These are phyloP conservation scores for Sinohyriopsis cumingii DNA, from an alignment of 2,888 invertebrate species.

Conservation along the genomic window DNA sequence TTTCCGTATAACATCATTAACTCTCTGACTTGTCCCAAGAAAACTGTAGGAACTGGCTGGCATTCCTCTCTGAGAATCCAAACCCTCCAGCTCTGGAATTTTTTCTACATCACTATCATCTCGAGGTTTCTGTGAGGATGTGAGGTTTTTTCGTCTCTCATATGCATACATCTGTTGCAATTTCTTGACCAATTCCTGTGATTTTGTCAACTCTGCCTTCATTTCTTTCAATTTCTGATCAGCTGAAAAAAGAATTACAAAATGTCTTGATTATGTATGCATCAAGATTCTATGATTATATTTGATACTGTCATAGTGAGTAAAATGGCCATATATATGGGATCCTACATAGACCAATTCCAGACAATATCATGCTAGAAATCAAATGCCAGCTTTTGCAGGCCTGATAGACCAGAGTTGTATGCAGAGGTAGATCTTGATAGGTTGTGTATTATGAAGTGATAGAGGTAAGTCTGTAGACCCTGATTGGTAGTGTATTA, in stretches of 20 bases:
- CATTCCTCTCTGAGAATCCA: constrained; percentile 3
- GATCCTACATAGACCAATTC: too few species aligned
- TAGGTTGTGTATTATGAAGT: too few species aligned
- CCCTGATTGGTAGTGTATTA: too few species aligned
- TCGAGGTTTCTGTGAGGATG: constrained; percentile 24
- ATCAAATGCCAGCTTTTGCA: too few species aligned
- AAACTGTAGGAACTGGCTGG: constrained; percentile 39
- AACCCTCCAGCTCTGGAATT: constrained; percentile 8
- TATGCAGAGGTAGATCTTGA: too few species aligned
- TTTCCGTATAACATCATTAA: constrained; percentile 60
- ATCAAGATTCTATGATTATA: too few species aligned
- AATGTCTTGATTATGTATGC: too few species aligned
- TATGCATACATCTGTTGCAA: constrained; percentile 55
- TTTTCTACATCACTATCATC: constrained; percentile 19
- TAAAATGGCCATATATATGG: too few species aligned
- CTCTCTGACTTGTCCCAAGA: constrained; percentile 41
- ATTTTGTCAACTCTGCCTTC: constrained; percentile 49
- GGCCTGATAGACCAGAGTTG: too few species aligned
- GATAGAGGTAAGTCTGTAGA: too few species aligned
- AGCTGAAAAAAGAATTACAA: constrained; percentile 32
- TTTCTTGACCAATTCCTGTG: constrained; percentile 53
- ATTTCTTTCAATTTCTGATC: constrained; percentile 47
- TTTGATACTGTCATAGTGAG: too few species aligned
- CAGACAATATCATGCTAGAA: too few species aligned
- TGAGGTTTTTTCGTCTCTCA: constrained; percentile 39